These are phyloP conservation scores for Phrixothrix hirtus DNA, from an alignment of 2,888 invertebrate species.

Conservation along the genomic window DNA sequence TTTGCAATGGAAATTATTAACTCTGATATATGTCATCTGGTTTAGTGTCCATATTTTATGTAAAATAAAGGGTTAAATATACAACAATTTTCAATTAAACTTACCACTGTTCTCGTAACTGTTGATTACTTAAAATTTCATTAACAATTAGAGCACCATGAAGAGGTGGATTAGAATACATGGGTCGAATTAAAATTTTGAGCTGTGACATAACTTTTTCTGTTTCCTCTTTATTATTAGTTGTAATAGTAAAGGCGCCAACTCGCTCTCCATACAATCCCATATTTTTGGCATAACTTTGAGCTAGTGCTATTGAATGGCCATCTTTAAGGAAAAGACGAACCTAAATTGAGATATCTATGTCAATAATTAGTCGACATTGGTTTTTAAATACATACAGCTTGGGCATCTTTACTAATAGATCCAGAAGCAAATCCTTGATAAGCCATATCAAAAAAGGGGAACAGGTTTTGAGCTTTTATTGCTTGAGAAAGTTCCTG, in stretches of 20 bases:
- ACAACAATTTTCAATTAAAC: too few relatives aligned
- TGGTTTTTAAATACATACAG: constrained; percentile 55
- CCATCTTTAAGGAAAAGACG: constrained; percentile 87
- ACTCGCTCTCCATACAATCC: constrained; percentile 88
- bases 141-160: constrained; percentile 89
- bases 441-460: constrained; percentile 99
- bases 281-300: constrained; percentile 99
- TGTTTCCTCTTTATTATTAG: constrained; percentile 77
- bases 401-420: constrained; percentile 83
- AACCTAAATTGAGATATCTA: constrained; percentile 51
- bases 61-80: too few relatives aligned
- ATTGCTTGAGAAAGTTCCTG: constrained; percentile 79
- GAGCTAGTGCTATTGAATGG: constrained; percentile 82
- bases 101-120: constrained; percentile 75
- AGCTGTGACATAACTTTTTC: constrained; percentile 87
- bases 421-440: constrained; percentile 94
- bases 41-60: too few relatives aligned
- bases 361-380: not conserved
- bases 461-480: constrained; percentile 79
- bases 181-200: constrained; percentile 91
- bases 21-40: too few relatives aligned
- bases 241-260: constrained; percentile 86
- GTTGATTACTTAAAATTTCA: constrained; percentile 76
- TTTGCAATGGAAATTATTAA: too few relatives aligned
- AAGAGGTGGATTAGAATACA: constrained; percentile 97